Conservation (phyloP, 2,113 vertebrate genomes). For the Pelmatolapia mariae region DNA sequence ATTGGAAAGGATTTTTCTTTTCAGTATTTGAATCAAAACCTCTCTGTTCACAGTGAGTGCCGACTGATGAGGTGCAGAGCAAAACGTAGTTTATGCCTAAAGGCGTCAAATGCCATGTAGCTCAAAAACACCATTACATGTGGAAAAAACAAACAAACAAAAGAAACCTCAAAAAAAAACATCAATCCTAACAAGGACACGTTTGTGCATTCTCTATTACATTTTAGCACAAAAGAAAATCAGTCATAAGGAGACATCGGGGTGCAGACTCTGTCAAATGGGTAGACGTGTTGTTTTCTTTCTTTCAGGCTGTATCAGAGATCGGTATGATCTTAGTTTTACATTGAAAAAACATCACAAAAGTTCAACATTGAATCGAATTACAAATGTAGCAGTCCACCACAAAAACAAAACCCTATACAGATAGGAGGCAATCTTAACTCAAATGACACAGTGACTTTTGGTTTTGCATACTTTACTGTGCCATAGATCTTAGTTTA, state of each 20-base stretch:
- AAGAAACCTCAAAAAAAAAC: neutral
- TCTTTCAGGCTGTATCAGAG: neutral
- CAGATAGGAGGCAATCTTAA: neutral
- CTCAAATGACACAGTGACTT: neutral
- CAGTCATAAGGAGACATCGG: too few relatives aligned
- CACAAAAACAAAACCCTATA: accelerated
- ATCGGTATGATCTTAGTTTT: neutral
- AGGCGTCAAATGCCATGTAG: neutral
- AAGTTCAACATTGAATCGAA: neutral
- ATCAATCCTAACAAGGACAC: neutral
- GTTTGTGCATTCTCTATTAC: neutral
- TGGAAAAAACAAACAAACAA: neutral
- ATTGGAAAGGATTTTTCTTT: too few relatives aligned
- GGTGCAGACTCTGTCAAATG: neutral
- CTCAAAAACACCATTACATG: neutral
- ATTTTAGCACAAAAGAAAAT: neutral
- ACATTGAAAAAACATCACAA: neutral
- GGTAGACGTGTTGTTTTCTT: neutral
- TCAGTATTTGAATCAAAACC: neutral
- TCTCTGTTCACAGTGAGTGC: neutral
- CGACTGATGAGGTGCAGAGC: neutral
- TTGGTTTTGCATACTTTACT: neutral
- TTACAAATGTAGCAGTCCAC: neutral
- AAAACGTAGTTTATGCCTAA: neutral
- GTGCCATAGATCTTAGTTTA: neutral